These are phyloP conservation scores for Cantharis rustica DNA, from an alignment of 2,888 invertebrate genomes.

Conservation along the genomic window DNA sequence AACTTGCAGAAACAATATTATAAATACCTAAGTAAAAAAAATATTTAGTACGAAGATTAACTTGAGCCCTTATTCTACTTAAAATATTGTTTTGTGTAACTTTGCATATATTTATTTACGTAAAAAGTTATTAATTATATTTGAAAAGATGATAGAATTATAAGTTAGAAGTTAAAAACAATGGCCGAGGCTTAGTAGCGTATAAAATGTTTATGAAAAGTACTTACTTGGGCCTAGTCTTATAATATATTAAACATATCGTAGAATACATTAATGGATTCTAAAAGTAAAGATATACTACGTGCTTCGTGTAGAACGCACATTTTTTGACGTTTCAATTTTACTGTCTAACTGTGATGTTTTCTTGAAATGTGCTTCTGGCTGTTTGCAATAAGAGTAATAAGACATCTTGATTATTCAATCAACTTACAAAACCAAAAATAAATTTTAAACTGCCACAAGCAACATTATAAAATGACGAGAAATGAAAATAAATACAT, in stretches of 20 bases:
- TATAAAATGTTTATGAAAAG: constrained; percentile 46
- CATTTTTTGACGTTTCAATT: constrained; percentile 43
- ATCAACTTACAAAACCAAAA: not conserved
- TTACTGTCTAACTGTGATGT: constrained; percentile 56
- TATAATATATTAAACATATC: constrained; percentile 39
- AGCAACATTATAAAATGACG: constrained; percentile 28
- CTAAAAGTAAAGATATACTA: constrained; percentile 24
- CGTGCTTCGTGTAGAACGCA: constrained; percentile 42
- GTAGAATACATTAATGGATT: constrained; percentile 37
- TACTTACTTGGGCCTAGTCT: constrained; percentile 50
- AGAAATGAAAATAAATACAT: constrained; percentile 47
- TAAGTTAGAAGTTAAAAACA: constrained; percentile 9
- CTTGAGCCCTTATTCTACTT: constrained; percentile 24
- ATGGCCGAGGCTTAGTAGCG: constrained; percentile 52
- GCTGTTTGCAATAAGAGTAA: constrained; percentile 12
- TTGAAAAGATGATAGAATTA: constrained; percentile 4
- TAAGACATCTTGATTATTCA: constrained; percentile 7
- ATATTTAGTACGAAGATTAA: constrained; percentile 2
- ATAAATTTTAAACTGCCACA: constrained; percentile 11
- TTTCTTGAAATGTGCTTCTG: constrained; percentile 35
- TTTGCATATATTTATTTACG: constrained; percentile 28
- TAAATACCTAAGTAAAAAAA: not conserved
- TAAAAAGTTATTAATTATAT: constrained; percentile 7
- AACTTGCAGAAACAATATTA: not conserved
- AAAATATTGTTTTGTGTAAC: constrained; percentile 16